Evolutionary conservation across 2,888 invertebrate species (phyloP), one percentile per base, ranked within the genome.

Genomic region (Hoplodrina ambigua): DNA sequence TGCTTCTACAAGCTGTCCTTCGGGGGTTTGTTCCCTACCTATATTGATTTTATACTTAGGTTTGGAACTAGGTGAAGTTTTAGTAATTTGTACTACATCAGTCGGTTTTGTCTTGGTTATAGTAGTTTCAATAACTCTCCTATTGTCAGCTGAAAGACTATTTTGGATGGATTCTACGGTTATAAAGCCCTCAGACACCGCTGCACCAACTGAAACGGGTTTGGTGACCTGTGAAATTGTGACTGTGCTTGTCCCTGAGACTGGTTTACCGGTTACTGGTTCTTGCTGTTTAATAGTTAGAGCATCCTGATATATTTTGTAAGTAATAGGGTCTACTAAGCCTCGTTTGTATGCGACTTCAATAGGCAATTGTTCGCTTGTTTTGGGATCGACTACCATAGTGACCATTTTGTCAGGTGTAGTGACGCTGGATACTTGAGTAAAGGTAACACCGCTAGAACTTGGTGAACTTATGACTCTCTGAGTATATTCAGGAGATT

Each of bases 281-380:
- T 82, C 72, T 64, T 73, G 80, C 71, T 76, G 75, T 68, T 80
- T 75, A 25, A 77, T 68, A n/a, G 75, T 73, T 60, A 81, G 72
- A 54, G 86, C 72, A 37, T 87, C 83, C 74, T 85, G 85, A 54
- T 86, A 89, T 37, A 81, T 81, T 77, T 89, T 88, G 69, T 88
- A 86, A 6, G 88, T 84, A 11, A 79, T 53, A 97, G 92, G 68
- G 73, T 89, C 88, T 58, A 89, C 64, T 13, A 89, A 72, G 10
- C 98, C 98, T 75, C 97, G 96, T 86, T 97, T 96, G 72, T 97
- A 88, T 13, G 92, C 93, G 69, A 97, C 97, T 89, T 98, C 97
- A 69, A 98, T 96, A 11, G 98, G 97, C 76, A 98, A 96, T 85
- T 97, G 97, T 88, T 98, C 97, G 2, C 98, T 98, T 6, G 98